Evolutionary conservation across 1,140 invertebrate genomes (phyloP).

Genomic region (Drosophila mayri): DNA sequence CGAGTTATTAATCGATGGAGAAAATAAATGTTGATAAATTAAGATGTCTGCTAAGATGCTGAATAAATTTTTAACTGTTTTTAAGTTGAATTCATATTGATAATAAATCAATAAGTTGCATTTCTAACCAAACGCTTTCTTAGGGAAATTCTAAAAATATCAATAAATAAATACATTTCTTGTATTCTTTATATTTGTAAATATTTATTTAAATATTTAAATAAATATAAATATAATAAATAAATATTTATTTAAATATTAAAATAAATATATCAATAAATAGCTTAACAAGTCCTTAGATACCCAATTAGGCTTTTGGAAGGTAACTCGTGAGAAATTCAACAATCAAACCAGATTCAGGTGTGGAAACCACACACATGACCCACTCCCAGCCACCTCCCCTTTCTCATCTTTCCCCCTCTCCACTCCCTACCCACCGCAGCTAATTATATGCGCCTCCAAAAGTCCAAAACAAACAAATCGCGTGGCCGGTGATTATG

Average conservation of each 20-base stretch:
- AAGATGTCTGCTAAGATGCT: not conserved
- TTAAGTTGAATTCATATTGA: not conserved
- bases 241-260: not conserved
- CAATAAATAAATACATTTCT: not conserved
- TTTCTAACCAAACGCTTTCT: not conserved
- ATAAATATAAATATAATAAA: too few relatives aligned
- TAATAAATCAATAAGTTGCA: not conserved
- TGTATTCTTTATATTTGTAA: not conserved
- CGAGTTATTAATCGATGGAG: not conserved
- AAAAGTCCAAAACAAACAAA: conserved; percentile 55
- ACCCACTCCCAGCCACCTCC: not conserved
- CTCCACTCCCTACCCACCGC: not conserved
- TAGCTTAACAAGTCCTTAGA: too few relatives aligned
- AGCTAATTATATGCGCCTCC: conserved; percentile 56
- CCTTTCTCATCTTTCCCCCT: not conserved
- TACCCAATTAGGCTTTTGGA: not conserved
- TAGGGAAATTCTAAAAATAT: too few relatives aligned
- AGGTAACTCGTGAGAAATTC: conserved; percentile 3
- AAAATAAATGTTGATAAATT: not conserved
- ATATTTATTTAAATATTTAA: not conserved
- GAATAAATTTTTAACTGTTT: not conserved
- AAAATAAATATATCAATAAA: too few relatives aligned
- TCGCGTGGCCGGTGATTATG: conserved; percentile 47
- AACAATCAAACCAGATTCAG: conserved; percentile 17
- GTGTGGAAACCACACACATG: conserved; percentile 19